Conservation (phyloP, 2,113 vertebrate species). For the Spermophilus dauricus region DNA sequence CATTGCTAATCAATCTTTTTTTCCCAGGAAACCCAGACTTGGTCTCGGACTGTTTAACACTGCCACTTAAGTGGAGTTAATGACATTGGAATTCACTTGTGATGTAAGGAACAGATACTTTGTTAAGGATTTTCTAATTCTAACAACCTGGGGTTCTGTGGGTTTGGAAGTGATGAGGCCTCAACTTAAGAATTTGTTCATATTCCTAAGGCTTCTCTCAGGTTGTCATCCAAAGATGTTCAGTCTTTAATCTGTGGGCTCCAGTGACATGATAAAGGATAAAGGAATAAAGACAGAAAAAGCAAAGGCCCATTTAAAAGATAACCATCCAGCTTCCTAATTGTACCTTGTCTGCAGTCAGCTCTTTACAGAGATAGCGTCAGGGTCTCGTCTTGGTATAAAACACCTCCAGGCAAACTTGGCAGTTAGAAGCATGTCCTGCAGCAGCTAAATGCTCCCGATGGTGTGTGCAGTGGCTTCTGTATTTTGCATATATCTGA, state of each 20-base stretch:
- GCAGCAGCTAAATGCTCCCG: neutral
- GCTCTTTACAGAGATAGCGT: constrained; percentile 16
- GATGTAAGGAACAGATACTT: neutral
- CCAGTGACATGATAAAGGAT: neutral
- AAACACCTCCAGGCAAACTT: constrained; percentile 39
- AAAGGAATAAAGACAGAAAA: constrained; percentile 42
- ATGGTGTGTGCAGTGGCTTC: neutral
- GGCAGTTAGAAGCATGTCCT: neutral
- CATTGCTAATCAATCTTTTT: neutral
- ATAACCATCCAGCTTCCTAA: constrained; percentile 68
- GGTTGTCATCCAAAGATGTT: neutral
- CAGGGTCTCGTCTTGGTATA: neutral
- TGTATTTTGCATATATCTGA: neutral
- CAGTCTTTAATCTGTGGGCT: neutral
- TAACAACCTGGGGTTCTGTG: neutral
- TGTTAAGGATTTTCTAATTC: constrained; percentile 9
- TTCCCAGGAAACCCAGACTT: neutral
- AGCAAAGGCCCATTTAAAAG: constrained; percentile 58
- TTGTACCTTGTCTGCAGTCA: constrained; percentile 48
- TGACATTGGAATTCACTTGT: neutral
- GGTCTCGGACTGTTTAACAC: neutral
- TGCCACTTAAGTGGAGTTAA: neutral
- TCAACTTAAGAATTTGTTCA: neutral
- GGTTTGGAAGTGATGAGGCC: constrained; percentile 4
- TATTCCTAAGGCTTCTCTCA: neutral